These are phyloP conservation scores for Stenodema calcarata DNA, from an alignment of 2,888 invertebrate genomes.

Conservation along the genomic window DNA sequence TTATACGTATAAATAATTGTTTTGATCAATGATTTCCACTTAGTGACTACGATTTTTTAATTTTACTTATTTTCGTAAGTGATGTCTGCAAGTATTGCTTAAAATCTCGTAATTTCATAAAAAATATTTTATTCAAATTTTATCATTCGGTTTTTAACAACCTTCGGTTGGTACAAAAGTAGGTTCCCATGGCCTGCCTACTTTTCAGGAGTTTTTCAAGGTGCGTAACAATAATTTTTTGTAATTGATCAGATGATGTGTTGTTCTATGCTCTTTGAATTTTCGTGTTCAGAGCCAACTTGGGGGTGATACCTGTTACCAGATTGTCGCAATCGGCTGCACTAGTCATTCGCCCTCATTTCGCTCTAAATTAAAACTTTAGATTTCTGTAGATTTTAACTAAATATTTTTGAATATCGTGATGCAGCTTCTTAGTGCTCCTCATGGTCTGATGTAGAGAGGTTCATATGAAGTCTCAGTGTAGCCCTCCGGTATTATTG, in stretches of 20 bases:
- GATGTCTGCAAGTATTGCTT: too few relatives aligned
- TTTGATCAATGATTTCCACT: too few relatives aligned
- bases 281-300: not conserved
- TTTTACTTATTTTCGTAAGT: too few relatives aligned
- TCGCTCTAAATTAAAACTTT: not conserved
- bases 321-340: not conserved
- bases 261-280: not conserved
- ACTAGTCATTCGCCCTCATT: not conserved
- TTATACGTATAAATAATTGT: too few relatives aligned
- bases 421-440: not conserved
- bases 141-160: too few relatives aligned
- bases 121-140: too few relatives aligned
- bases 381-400: not conserved
- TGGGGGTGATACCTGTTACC: not conserved
- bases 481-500: not conserved
- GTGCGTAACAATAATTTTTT: not conserved
- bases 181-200: too few relatives aligned
- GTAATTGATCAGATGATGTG: not conserved
- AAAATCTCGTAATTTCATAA: too few relatives aligned
- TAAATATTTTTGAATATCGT: not conserved
- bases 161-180: too few relatives aligned
- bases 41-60: too few relatives aligned
- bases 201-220: too few relatives aligned
- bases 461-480: not conserved
- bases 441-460: not conserved